Conservation (phyloP, 1,140 invertebrate genomes). For the Zaprionus africanus region DNA sequence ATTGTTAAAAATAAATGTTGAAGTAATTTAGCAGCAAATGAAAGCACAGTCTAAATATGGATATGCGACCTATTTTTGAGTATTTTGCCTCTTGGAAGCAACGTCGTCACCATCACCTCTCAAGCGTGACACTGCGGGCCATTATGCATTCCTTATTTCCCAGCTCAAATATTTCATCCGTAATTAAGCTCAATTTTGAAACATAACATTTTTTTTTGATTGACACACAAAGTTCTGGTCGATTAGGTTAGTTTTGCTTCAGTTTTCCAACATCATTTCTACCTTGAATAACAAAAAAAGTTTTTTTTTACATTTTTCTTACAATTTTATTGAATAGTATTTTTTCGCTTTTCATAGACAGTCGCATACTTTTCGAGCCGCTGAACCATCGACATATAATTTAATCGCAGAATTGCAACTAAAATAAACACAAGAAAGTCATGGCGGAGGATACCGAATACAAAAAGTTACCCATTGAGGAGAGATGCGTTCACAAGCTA, state of each 20-base stretch:
- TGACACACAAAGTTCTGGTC: slow-evolving; percentile 52
- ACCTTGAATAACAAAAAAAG: slow-evolving; percentile 20
- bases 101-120: slow-evolving; percentile 8
- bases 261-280: slow-evolving; percentile 19
- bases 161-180: slow-evolving; percentile 52
- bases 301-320: slow-evolving; percentile 3
- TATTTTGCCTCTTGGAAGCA: slow-evolving; percentile 52
- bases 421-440: neutral
- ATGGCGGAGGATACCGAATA: slow-evolving; percentile 97
- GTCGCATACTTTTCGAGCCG: slow-evolving; percentile 9
- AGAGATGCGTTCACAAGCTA: slow-evolving; percentile 95
- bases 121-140: slow-evolving; percentile 43
- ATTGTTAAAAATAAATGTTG: slow-evolving; percentile 61
- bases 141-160: slow-evolving; percentile 32
- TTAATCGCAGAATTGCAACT: slow-evolving; percentile 11
- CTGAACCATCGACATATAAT: neutral
- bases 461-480: slow-evolving; percentile 95
- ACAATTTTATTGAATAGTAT: slow-evolving; percentile 21
- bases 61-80: slow-evolving; percentile 59
- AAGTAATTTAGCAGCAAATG: slow-evolving; percentile 35
- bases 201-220: slow-evolving; percentile 59
- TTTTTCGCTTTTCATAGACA: slow-evolving; percentile 25
- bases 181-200: slow-evolving; percentile 73
- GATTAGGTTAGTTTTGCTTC: slow-evolving; percentile 42
- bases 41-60: slow-evolving; percentile 69